phyloP scores from a whole-genome alignment of 1,140 invertebrate species.

The Drosophila funebris region DNA sequence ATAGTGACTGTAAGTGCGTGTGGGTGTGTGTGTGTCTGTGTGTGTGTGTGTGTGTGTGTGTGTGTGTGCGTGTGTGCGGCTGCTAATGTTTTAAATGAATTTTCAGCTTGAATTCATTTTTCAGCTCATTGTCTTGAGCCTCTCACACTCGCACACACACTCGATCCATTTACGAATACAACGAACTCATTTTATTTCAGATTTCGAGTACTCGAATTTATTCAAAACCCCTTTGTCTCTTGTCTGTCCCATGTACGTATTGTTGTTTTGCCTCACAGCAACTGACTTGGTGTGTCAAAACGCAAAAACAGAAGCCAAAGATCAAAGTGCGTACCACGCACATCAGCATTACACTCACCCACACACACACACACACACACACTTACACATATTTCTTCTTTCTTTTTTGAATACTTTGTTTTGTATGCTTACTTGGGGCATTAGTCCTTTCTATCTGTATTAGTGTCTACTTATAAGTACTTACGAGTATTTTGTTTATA shows the following conservation, averaged over 20 bases:
- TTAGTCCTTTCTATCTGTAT: slow-evolving; percentile 8
- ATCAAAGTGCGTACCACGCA: slow-evolving; percentile 64
- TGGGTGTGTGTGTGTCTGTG: slow-evolving; percentile 9
- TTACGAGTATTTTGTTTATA: not conserved
- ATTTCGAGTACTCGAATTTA: slow-evolving; percentile 56
- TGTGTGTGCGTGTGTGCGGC: slow-evolving; percentile 38
- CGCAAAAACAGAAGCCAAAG: slow-evolving; percentile 54
- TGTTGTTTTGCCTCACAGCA: slow-evolving; percentile 26
- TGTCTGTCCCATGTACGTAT: slow-evolving; percentile 1
- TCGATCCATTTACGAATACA: not conserved
- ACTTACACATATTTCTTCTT: not conserved
- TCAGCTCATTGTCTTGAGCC: slow-evolving; percentile 31
- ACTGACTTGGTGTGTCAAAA: slow-evolving; percentile 39
- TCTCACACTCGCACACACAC: too few species aligned
- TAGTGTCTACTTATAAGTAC: not conserved
- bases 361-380: slow-evolving; percentile 8
- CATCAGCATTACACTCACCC: slow-evolving; percentile 11
- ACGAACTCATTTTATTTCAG: slow-evolving; percentile 50
- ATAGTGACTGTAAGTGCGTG: not conserved
- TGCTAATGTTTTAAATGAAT: slow-evolving; percentile 80
- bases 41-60: slow-evolving; percentile 28
- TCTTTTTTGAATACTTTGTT: slow-evolving; percentile 7
- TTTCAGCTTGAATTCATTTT: slow-evolving; percentile 79
- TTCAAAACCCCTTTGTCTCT: slow-evolving; percentile 69
- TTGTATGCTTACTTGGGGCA: not conserved